Evolutionary conservation across 2,888 invertebrate genomes (phyloP).

Genomic region (Agrotis exclamationis): DNA sequence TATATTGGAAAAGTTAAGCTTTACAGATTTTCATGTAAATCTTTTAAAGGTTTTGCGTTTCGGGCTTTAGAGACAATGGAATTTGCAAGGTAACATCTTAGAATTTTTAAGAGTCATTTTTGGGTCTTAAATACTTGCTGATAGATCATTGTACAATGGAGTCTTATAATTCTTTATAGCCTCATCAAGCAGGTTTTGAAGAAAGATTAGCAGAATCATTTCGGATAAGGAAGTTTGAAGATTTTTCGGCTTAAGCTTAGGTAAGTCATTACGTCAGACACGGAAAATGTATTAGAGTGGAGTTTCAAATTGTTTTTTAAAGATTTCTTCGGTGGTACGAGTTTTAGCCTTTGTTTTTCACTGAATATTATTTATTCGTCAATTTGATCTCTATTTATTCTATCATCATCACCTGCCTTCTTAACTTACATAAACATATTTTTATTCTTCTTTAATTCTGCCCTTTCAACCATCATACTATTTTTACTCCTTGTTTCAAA

Average conservation of each 20-base stretch:
- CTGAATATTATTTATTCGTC: no score
- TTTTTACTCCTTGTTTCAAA: not conserved
- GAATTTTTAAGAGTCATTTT: slow-evolving; percentile 45
- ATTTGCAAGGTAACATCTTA: slow-evolving; percentile 38
- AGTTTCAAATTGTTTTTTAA: no score
- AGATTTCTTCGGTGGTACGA: not conserved
- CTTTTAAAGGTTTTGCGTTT: slow-evolving; percentile 35
- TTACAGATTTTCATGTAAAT: slow-evolving; percentile 46
- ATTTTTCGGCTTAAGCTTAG: not conserved
- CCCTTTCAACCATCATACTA: no score
- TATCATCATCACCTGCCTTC: no score
- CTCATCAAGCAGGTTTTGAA: not conserved
- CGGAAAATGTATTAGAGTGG: no score
- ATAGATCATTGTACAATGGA: not conserved
- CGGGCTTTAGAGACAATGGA: slow-evolving; percentile 22
- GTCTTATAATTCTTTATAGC: not conserved
- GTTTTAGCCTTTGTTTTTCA: not conserved
- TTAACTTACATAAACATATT: no score
- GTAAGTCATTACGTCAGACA: not conserved
- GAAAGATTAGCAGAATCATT: not conserved
- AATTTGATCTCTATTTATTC: no score
- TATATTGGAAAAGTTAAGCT: slow-evolving; percentile 65
- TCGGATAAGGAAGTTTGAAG: not conserved
- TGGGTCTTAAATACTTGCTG: slow-evolving; percentile 30
- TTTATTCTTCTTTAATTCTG: no score